phyloP scores from a whole-genome alignment of 2,113 vertebrate species.

The Perccottus glenii region DNA sequence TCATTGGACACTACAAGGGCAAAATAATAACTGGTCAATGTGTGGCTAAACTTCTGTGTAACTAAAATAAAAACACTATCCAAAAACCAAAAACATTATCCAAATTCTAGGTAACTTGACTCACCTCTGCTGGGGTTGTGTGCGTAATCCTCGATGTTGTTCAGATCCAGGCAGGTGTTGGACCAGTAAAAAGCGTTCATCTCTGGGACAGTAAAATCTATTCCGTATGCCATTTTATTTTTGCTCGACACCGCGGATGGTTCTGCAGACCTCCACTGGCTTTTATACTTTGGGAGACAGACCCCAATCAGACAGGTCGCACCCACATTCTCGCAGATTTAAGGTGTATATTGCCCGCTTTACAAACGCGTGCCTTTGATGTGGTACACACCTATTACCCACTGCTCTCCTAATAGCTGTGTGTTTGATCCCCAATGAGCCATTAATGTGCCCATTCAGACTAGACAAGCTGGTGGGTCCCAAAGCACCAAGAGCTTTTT shows the following conservation, averaged over 20 bases:
- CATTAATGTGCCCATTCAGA: constrained; percentile 41
- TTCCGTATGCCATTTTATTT: constrained; percentile 36
- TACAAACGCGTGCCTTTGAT: constrained; percentile 65
- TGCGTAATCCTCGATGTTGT: constrained; percentile 17
- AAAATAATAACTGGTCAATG: background rate
- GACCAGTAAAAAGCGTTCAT: constrained; percentile 46
- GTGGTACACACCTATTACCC: constrained; percentile 37
- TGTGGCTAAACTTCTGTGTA: background rate
- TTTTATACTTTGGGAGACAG: constrained; percentile 52
- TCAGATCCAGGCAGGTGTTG: constrained; percentile 5
- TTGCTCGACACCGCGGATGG: constrained; percentile 3
- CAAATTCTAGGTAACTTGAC: background rate
- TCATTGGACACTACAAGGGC: background rate
- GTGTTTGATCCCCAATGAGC: constrained; percentile 51
- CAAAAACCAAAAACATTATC: too few species aligned
- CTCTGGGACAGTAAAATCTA: constrained; percentile 41
- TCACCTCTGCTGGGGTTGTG: constrained; percentile 46
- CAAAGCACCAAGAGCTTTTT: background rate
- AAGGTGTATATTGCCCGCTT: constrained; percentile 15
- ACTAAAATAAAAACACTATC: background rate
- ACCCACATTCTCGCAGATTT: constrained; percentile 12
- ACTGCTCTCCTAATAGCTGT: constrained; percentile 42
- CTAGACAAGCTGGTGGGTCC: constrained; percentile 12
- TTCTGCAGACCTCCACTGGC: background rate
- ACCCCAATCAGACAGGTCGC: constrained; percentile 8